A percentile compares a stretch with the other conserved stretches of the same genome.
phyloP scores from a whole-genome alignment of 2,797 vertebrate species.

The Catharus ustulatus region DNA sequence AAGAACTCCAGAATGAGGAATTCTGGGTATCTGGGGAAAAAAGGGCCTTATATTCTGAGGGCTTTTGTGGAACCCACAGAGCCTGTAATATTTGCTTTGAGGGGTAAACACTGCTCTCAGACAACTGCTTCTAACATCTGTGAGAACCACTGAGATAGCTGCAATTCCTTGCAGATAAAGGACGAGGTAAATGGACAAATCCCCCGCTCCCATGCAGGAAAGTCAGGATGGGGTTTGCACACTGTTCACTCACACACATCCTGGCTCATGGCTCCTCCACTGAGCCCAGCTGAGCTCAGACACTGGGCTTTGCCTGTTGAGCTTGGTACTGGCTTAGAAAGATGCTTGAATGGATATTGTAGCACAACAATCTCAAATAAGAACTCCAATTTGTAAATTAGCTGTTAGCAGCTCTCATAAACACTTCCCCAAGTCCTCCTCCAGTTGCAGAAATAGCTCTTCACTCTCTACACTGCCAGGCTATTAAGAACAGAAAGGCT shows the following conservation, averaged over 20 bases:
- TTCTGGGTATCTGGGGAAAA: not conserved
- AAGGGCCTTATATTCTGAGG: not conserved
- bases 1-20: not conserved
- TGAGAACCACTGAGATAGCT: rapidly evolving
- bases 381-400: not conserved
- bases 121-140: not conserved
- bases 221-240: not conserved
- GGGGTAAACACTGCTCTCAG: not conserved
- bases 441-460: not conserved
- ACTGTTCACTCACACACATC: not conserved
- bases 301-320: rapidly evolving
- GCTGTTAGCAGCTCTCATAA: conserved; percentile 26
- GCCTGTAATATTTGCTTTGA: not conserved
- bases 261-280: not conserved
- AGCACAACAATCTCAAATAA: not conserved
- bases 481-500: conserved; percentile 19
- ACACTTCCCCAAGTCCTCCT: conserved; percentile 14
- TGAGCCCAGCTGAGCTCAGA: not conserved
- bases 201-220: not conserved
- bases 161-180: not conserved
- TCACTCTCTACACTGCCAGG: not conserved
- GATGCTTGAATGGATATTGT: not conserved
- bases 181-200: rapidly evolving
- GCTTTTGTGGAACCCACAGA: not conserved
- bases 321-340: not conserved